Conservation (phyloP, 2,113 vertebrate species). For the Cynocephalus volans region DNA sequence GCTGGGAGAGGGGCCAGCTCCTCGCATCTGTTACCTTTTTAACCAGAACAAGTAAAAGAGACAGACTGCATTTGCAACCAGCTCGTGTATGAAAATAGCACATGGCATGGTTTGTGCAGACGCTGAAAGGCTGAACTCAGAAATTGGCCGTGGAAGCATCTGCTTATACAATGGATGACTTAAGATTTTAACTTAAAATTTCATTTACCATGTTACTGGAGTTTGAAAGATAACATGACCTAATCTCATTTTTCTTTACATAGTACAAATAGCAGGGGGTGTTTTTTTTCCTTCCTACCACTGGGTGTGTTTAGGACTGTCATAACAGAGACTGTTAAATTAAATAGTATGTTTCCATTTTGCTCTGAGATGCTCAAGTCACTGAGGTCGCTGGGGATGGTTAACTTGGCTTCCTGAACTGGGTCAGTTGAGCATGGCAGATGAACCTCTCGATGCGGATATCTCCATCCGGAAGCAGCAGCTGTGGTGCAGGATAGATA, state of each 20-base stretch:
- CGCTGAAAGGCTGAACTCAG: background rate
- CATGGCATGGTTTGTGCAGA: background rate
- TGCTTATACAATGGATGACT: background rate
- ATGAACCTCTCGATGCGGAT: background rate
- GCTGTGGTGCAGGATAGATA: rapidly evolving
- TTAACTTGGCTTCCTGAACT: rapidly evolving
- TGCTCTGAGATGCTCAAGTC: background rate
- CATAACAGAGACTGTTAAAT: background rate
- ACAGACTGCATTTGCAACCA: rapidly evolving
- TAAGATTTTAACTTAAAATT: background rate
- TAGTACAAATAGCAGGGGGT: background rate
- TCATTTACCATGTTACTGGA: background rate
- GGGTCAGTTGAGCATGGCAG: background rate
- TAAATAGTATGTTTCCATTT: too few relatives aligned
- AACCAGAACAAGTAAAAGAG: background rate
- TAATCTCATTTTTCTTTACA: background rate
- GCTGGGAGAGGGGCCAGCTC: background rate
- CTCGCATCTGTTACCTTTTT: background rate
- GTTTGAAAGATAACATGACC: background rate
- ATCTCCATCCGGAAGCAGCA: background rate
- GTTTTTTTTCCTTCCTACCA: too few relatives aligned
- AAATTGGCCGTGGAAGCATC: background rate
- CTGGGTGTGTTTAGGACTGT: background rate
- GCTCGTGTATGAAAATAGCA: background rate
- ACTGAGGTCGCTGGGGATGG: background rate